These are phyloP conservation scores for Seriola quinqueradiata DNA, from an alignment of 2,113 vertebrate species.

Conservation along the genomic window DNA sequence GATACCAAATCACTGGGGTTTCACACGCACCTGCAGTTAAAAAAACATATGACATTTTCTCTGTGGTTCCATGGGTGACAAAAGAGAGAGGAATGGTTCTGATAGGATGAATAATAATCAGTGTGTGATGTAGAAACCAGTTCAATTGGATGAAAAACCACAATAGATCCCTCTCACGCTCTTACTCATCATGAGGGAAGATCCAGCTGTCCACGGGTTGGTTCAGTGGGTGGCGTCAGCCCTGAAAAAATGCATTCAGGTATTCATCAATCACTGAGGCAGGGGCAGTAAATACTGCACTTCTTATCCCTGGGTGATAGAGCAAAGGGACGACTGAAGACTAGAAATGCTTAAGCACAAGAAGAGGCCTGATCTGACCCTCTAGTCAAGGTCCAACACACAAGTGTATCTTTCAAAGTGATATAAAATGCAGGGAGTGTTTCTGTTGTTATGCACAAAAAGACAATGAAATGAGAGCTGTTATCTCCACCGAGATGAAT, in stretches of 20 bases:
- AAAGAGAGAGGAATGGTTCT: neutral
- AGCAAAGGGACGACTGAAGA: neutral
- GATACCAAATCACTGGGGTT: too few relatives aligned
- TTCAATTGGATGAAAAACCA: neutral
- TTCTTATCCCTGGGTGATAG: conserved; percentile 52
- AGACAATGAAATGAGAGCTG: neutral
- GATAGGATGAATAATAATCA: neutral
- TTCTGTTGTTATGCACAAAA: neutral
- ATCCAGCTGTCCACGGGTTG: neutral
- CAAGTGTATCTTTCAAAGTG: neutral
- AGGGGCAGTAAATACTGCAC: neutral
- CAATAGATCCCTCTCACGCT: neutral
- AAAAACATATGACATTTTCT: neutral
- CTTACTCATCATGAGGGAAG: neutral
- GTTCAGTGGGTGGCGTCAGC: conserved; percentile 6
- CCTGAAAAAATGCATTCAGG: conserved; percentile 30
- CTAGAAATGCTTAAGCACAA: neutral
- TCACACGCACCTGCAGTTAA: too few relatives aligned
- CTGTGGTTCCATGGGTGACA: neutral
- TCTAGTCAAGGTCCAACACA: neutral
- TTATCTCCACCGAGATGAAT: neutral
- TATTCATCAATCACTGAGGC: neutral
- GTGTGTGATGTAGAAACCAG: too few relatives aligned
- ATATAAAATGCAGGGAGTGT: neutral
- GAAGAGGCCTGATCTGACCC: neutral